Base-by-base conservation (phyloP, 2,888 invertebrate genomes). In the Drosophila greeni region DNA sequence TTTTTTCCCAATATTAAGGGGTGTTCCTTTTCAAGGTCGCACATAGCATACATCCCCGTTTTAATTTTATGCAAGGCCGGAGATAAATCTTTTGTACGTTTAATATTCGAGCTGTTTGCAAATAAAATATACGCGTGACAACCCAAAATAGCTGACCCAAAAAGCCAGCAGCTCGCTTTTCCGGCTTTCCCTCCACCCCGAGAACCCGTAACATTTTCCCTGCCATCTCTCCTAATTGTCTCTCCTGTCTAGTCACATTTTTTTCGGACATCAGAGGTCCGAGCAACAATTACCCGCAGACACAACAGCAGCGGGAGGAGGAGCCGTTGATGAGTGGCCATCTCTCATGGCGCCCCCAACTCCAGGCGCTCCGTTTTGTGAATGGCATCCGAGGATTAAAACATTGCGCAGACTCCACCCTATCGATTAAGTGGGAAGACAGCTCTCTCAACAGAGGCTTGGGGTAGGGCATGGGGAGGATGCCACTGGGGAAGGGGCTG, bases 401-500 rank as follows among this genome's bases (percentile, higher is more conserved):
- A 5, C 24, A 56, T 6, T 57, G 76, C 84, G 82, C 79, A 73
- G 69, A 59, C 73, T 76, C 72, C 37, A 6, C 58, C 76, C 67
- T 75, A 82, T 82, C 51, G 82, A 82, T 82, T 77, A n/a, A 31
- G 18, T 36, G 16, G 8, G 51, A 26, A 54, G 65, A 60, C 59
- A 47, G 72, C 49, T 42, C 60, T 76, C 66, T 73, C 37, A 16
- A 42, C 24, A 24, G 47, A 34, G 24, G 45, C 72, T 82, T 82
- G 82, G 73, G 82, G 74, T 82, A 82, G 82, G 82, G 65, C 77
- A 82, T 74, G 82, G 72, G 74, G 66, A 47, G 58, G 56, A 55
- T 66, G 58, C 53, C 31, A 24, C 8, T 26, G 24, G 37, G 24
- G 37, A 29, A 66, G 57, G 43, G 37, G 42, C 26, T 42, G 48